Evolutionary conservation across 2,113 vertebrate species (phyloP).

Genomic region (Genyomyrus donnyi): DNA sequence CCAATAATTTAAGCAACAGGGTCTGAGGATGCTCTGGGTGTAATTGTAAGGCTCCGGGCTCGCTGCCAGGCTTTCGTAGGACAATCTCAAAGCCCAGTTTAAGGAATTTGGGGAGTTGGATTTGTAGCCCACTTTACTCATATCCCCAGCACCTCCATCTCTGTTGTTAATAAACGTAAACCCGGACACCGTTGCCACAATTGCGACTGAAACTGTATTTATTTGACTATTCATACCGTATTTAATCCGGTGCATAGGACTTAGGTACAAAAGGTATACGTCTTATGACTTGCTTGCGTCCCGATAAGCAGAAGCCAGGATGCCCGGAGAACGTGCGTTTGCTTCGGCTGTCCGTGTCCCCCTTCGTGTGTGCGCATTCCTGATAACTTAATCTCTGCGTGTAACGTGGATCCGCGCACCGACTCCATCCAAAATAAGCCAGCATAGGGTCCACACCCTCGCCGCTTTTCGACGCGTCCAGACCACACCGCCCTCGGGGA

Average conservation of each 20-base stretch:
- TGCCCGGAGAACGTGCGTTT: not conserved
- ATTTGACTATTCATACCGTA: not conserved
- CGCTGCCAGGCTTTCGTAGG: not conserved
- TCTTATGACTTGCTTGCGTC: not conserved
- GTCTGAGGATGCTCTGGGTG: not conserved
- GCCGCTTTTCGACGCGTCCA: conserved; percentile 8
- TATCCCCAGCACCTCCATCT: not conserved
- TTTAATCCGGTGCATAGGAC: not conserved
- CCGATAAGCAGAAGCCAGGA: not conserved
- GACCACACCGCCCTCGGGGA: conserved; percentile 1
- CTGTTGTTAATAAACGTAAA: not conserved
- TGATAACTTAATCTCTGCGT: conserved; percentile 59
- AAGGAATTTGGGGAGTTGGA: not conserved
- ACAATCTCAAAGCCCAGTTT: not conserved
- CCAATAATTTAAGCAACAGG: not conserved
- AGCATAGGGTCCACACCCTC: not conserved
- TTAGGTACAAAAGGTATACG: not conserved
- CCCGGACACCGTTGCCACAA: not conserved
- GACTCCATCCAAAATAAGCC: not conserved
- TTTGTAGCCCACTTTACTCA: not conserved
- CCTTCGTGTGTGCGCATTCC: conserved; percentile 36
- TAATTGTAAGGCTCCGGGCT: not conserved
- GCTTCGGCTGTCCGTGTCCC: not conserved
- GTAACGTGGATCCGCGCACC: conserved; percentile 12
- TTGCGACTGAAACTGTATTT: not conserved